Evolutionary conservation across 2,113 vertebrate genomes (phyloP).

Genomic region (Pristiophorus japonicus): DNA sequence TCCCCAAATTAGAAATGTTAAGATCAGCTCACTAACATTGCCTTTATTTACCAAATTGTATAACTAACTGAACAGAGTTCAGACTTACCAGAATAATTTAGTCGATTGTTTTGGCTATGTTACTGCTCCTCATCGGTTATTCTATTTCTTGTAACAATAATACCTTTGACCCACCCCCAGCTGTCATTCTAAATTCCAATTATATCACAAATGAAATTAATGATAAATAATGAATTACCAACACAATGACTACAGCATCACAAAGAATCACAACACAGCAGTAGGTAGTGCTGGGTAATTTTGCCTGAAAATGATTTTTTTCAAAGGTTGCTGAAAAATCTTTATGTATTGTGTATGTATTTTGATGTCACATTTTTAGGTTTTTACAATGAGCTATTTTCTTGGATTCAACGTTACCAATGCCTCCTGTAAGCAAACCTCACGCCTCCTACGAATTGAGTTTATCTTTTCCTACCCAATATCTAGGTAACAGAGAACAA

Average conservation of each 20-base stretch:
- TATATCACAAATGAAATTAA: conserved; percentile 20
- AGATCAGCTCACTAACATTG: not conserved
- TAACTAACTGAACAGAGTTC: not conserved
- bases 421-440: not conserved
- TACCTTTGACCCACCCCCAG: not conserved
- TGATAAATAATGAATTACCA: not conserved
- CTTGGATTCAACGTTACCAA: not conserved
- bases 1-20: not conserved
- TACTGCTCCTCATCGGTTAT: not conserved
- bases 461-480: not conserved
- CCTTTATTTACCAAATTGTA: not conserved
- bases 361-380: not conserved
- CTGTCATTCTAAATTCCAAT: conserved; percentile 23
- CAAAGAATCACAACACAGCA: too few relatives aligned
- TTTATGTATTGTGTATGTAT: not conserved
- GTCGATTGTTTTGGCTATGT: not conserved
- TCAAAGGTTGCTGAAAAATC: not conserved
- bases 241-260: not conserved
- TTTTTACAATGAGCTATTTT: not conserved
- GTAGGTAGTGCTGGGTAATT: not conserved
- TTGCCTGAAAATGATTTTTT: not conserved
- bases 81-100: not conserved
- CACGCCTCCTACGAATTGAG: not conserved
- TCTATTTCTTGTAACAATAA: conserved; percentile 9
- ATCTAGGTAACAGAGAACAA: not conserved